Conservation (phyloP, 2,797 vertebrate species). For the Cyprinella venusta region DNA sequence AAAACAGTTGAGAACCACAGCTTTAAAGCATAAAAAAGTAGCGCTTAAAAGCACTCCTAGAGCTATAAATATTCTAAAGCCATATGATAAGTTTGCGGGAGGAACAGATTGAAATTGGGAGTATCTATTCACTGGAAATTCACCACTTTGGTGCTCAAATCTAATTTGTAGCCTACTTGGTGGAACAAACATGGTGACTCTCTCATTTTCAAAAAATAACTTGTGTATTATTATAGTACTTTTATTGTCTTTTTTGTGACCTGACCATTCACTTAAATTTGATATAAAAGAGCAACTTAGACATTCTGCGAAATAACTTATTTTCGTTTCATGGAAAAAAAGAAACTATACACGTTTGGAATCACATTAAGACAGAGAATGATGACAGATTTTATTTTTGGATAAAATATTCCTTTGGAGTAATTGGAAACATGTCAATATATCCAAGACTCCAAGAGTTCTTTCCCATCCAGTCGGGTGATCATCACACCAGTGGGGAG, state of each 20-base stretch:
- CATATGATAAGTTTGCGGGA: neutral
- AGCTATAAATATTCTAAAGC: neutral
- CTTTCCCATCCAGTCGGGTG: conserved; percentile 19
- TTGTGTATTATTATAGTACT: neutral
- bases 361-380: neutral
- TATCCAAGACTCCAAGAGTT: neutral
- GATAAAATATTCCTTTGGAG: neutral
- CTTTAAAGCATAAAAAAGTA: neutral
- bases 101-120: neutral
- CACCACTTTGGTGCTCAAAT: neutral
- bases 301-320: neutral
- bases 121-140: neutral
- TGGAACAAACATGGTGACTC: neutral
- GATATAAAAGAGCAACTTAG: neutral
- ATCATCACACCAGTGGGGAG: conserved; percentile 39
- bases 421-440: neutral
- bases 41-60: neutral
- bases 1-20: neutral
- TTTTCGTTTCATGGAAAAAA: neutral
- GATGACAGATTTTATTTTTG: neutral
- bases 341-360: neutral
- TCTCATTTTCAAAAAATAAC: neutral
- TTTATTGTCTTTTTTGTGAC: neutral
- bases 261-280: neutral
- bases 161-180: neutral